Evolutionary conservation across 2,888 invertebrate species (phyloP).

Genomic region (Rhagium mordax): DNA sequence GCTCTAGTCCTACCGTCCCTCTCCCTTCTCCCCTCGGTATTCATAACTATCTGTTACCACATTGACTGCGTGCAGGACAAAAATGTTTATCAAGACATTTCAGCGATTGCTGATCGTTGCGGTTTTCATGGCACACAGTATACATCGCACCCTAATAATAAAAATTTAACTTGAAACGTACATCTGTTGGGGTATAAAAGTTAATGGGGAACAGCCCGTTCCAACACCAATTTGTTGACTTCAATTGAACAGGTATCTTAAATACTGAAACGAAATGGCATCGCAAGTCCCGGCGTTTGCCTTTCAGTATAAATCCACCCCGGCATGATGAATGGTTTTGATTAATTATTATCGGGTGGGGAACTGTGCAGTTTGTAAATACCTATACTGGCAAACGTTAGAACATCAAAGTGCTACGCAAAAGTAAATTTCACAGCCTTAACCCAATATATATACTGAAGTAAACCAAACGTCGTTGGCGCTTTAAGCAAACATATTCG

Average conservation of each 20-base stretch:
- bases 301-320: neutral
- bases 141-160: too few relatives aligned
- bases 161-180: too few relatives aligned
- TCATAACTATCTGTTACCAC: too few relatives aligned
- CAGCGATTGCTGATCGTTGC: too few relatives aligned
- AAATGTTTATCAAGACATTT: too few relatives aligned
- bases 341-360: constrained; percentile 9
- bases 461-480: constrained; percentile 15
- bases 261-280: neutral
- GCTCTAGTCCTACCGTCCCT: too few relatives aligned
- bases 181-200: too few relatives aligned
- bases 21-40: too few relatives aligned
- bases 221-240: neutral
- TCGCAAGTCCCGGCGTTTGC: neutral
- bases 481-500: constrained; percentile 16
- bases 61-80: too few relatives aligned
- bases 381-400: neutral
- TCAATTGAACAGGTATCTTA: neutral
- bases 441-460: constrained; percentile 18
- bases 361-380: constrained; percentile 3
- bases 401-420: constrained; percentile 20
- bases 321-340: constrained; percentile 1
- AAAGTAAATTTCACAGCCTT: constrained; percentile 21
- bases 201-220: neutral
- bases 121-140: too few relatives aligned